phyloP scores from a whole-genome alignment of 2,888 invertebrate species.

The Cheilosia variabilis region DNA sequence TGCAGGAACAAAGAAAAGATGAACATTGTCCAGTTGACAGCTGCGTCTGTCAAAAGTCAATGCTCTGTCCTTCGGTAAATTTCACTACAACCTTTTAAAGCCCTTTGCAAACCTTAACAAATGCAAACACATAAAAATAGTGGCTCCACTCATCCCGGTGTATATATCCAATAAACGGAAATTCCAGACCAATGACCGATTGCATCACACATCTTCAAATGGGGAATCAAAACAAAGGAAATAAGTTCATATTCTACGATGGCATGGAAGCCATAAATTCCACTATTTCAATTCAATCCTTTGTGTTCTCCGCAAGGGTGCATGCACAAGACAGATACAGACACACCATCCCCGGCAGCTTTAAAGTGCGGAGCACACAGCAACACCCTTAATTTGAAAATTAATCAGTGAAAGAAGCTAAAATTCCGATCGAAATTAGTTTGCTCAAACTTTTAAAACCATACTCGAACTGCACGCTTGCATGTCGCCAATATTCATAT shows the following conservation, averaged over 20 bases:
- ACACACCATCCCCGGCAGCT: slow-evolving; percentile 11
- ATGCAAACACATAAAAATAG: background rate
- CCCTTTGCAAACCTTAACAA: background rate
- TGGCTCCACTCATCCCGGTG: background rate
- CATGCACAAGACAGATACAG: background rate
- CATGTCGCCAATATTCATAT: slow-evolving; percentile 39
- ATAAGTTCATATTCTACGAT: slow-evolving; percentile 21
- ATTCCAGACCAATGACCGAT: slow-evolving; percentile 67
- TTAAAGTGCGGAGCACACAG: slow-evolving; percentile 35
- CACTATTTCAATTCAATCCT: slow-evolving; percentile 20
- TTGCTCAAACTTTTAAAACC: slow-evolving; percentile 37
- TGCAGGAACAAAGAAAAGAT: no score
- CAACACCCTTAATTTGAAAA: slow-evolving; percentile 39
- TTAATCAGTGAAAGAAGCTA: slow-evolving; percentile 54
- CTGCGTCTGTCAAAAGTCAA: background rate
- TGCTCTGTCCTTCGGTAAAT: background rate
- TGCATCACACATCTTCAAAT: slow-evolving; percentile 47
- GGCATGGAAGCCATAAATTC: slow-evolving; percentile 54
- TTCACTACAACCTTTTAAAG: background rate
- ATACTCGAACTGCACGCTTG: slow-evolving; percentile 39
- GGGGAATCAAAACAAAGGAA: slow-evolving; percentile 60
- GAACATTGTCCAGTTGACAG: no score
- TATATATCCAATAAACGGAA: slow-evolving; percentile 6
- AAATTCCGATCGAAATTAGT: slow-evolving; percentile 60
- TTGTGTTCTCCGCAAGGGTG: slow-evolving; percentile 11